A percentile compares a stretch with the other conserved stretches of the same genome.
Conservation (phyloP, 2,888 invertebrate species). For the Orchesellides sinensis region DNA sequence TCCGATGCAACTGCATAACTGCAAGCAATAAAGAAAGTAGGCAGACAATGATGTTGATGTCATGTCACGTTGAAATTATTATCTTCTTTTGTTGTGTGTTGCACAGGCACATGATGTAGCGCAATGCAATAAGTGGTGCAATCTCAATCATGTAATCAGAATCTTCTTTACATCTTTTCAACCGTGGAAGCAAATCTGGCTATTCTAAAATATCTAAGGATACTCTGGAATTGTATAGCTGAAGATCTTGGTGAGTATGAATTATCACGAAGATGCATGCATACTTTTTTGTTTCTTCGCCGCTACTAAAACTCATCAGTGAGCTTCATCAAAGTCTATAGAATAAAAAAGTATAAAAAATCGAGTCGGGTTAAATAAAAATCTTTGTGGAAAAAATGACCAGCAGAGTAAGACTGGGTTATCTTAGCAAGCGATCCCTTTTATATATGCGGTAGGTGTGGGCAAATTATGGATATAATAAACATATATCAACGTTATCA, state of each 20-base stretch:
- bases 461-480: conserved; percentile 37
- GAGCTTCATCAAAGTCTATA: conserved; percentile 10
- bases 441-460: conserved; percentile 58
- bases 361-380: neutral
- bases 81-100: conserved; percentile 26
- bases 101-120: neutral
- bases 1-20: no score
- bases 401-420: conserved; percentile 29
- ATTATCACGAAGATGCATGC: no score
- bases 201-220: no score
- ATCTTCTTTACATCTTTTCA: neutral
- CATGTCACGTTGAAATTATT: conserved; percentile 57
- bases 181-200: neutral
- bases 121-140: neutral
- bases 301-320: conserved; percentile 30
- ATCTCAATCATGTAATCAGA: conserved; percentile 2
- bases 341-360: neutral
- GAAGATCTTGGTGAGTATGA: no score
- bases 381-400: conserved; percentile 21
- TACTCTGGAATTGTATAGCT: no score
- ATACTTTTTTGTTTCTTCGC: neutral
- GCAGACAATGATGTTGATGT: conserved; percentile 58
- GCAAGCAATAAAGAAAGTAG: conserved; percentile 28
- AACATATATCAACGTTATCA: conserved; percentile 37
- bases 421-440: conserved; percentile 22